A percentile compares a stretch with the other conserved stretches of the same genome.
Conservation (phyloP, 2,888 invertebrate species). For the Cerastoderma edule region DNA sequence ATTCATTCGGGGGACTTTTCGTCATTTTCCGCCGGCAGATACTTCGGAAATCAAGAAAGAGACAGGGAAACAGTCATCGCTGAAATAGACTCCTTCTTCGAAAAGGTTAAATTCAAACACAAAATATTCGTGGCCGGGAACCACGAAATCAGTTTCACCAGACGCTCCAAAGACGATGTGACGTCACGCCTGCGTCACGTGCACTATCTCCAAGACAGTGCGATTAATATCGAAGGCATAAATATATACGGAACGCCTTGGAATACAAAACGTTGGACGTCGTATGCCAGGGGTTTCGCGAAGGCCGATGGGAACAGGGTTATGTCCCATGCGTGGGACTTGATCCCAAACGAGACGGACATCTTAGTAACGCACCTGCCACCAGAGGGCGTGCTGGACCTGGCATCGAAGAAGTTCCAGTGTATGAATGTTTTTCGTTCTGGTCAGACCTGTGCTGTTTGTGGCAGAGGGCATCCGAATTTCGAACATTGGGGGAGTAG, state of each 20-base stretch:
- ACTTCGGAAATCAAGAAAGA: slow-evolving; percentile 38
- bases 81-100: slow-evolving; percentile 72
- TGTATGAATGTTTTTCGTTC: slow-evolving; percentile 44
- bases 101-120: slow-evolving; percentile 72
- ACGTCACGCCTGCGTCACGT: slow-evolving; percentile 67
- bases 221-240: slow-evolving; percentile 70
- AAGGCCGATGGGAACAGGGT: slow-evolving; percentile 58
- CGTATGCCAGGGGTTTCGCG: slow-evolving; percentile 73
- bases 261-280: slow-evolving; percentile 69
- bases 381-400: slow-evolving; percentile 74
- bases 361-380: slow-evolving; percentile 79
- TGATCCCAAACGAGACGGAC: slow-evolving; percentile 75
- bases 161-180: slow-evolving; percentile 57
- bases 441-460: slow-evolving; percentile 48
- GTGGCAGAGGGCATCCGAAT: slow-evolving; percentile 55
- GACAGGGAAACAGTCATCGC: slow-evolving; percentile 40
- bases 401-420: slow-evolving; percentile 54
- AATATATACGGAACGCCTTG: slow-evolving; percentile 80
- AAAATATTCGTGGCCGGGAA: slow-evolving; percentile 81
- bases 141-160: slow-evolving; percentile 74
- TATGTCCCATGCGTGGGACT: slow-evolving; percentile 66
- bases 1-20: slow-evolving; percentile 80
- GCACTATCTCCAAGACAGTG: slow-evolving; percentile 77
- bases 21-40: slow-evolving; percentile 46
- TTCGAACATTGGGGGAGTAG: slow-evolving; percentile 70